Conservation (phyloP, 2,888 invertebrate species). For the Gortyna flavago region DNA sequence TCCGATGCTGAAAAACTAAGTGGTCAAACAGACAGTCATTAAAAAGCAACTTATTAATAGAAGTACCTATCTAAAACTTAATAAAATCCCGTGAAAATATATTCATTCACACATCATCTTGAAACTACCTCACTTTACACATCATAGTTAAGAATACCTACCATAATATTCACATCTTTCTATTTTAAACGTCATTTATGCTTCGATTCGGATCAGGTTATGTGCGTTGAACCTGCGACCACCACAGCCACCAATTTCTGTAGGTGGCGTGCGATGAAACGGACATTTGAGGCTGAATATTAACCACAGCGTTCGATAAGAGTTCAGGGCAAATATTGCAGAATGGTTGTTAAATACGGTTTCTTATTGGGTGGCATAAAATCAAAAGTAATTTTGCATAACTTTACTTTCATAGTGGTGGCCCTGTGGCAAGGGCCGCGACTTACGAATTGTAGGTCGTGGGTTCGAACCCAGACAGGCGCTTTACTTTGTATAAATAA, state of each 20-base stretch:
- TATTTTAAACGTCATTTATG: slow-evolving; percentile 27
- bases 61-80: neutral
- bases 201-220: neutral
- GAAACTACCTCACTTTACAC: neutral
- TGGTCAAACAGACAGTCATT: too few species aligned
- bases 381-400: neutral
- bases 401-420: neutral
- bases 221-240: neutral
- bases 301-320: slow-evolving; percentile 6
- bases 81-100: neutral
- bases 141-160: slow-evolving; percentile 3
- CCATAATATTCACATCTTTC: neutral
- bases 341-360: neutral
- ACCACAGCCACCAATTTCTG: slow-evolving; percentile 2
- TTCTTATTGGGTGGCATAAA: neutral
- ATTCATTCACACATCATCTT: neutral
- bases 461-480: too few species aligned
- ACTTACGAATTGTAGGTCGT: too few species aligned
- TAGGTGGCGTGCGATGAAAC: slow-evolving; percentile 31
- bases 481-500: too few species aligned
- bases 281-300: slow-evolving; percentile 8
- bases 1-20: too few species aligned
- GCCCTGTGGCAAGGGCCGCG: too few species aligned
- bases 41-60: too few species aligned
- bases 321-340: slow-evolving; percentile 5